A percentile compares a stretch with the other conserved stretches of the same genome.
phyloP scores from a whole-genome alignment of 2,888 invertebrate species.

The Abrostola tripartita region DNA sequence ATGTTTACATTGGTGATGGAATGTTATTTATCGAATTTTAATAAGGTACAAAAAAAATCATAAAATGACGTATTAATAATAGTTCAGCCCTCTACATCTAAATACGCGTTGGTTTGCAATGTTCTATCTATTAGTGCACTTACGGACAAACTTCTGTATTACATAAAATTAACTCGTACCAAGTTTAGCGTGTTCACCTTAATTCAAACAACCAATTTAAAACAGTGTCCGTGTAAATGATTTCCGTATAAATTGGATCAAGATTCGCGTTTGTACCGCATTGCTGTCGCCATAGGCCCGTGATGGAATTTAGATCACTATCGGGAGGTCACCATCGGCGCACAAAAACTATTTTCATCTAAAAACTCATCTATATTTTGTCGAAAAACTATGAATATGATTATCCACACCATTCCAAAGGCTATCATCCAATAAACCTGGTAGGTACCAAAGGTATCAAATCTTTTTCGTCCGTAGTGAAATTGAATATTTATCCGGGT shows the following conservation, averaged over 20 bases:
- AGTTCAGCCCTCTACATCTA: too few species aligned
- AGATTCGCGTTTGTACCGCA: slow-evolving; percentile 25
- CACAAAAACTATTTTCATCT: slow-evolving; percentile 70
- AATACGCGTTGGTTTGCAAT: too few species aligned
- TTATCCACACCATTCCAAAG: slow-evolving; percentile 87
- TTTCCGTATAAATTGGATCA: slow-evolving; percentile 37
- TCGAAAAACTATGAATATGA: slow-evolving; percentile 86
- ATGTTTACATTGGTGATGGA: too few species aligned
- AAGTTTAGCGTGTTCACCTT: not conserved
- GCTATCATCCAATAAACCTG: slow-evolving; percentile 87
- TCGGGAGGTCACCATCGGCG: slow-evolving; percentile 62
- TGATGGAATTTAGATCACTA: slow-evolving; percentile 64
- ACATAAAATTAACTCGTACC: not conserved
- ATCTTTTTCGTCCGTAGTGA: slow-evolving; percentile 88
- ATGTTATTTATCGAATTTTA: too few species aligned
- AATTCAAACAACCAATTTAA: slow-evolving; percentile 1
- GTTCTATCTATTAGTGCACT: too few species aligned
- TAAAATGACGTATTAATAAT: too few species aligned
- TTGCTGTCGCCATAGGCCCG: slow-evolving; percentile 49
- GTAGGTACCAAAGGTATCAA: slow-evolving; percentile 87
- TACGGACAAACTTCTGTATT: too few species aligned
- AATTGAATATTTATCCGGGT: slow-evolving; percentile 89
- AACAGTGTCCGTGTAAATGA: slow-evolving; percentile 6
- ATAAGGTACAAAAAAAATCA: too few species aligned
- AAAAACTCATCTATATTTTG: slow-evolving; percentile 76